These are phyloP conservation scores for Nyctalus aviator DNA, from an alignment of 2,797 vertebrate species.

Conservation along the genomic window DNA sequence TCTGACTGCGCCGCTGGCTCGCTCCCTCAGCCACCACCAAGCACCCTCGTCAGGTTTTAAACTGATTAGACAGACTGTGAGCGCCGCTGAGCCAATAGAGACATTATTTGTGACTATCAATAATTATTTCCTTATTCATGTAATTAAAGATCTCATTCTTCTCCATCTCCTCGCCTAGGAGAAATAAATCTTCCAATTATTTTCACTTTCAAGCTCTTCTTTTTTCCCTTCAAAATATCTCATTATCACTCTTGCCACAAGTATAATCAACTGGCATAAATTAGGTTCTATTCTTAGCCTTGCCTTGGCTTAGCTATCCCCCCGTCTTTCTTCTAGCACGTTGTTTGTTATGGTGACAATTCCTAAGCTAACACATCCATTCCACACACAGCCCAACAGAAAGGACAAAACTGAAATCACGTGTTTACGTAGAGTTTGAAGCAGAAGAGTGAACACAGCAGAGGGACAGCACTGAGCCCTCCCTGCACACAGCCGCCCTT, in stretches of 20 bases:
- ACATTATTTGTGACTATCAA: conserved; percentile 69
- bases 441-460: not conserved
- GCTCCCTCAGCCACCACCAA: not conserved
- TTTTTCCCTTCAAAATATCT: conserved; percentile 78
- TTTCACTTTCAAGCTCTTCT: conserved; percentile 74
- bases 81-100: conserved; percentile 6
- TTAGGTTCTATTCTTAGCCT: conserved; percentile 83
- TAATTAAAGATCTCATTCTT: conserved; percentile 79
- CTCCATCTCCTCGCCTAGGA: conserved; percentile 37
- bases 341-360: conserved; percentile 74
- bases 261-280: conserved; percentile 83
- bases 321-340: conserved; percentile 67
- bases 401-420: conserved; percentile 34
- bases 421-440: not conserved
- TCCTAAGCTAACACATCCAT: conserved; percentile 71
- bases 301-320: conserved; percentile 31
- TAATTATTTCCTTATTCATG: conserved; percentile 80
- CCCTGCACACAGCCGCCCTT: accelerated
- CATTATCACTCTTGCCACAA: conserved; percentile 84
- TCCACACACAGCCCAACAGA: not conserved
- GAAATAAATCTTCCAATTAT: conserved; percentile 82
- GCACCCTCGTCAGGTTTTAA: not conserved
- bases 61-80: conserved; percentile 17
- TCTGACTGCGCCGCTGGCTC: not conserved
- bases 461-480: not conserved